Conservation (phyloP, 2,797 vertebrate genomes). For the Semotilus atromaculatus region DNA sequence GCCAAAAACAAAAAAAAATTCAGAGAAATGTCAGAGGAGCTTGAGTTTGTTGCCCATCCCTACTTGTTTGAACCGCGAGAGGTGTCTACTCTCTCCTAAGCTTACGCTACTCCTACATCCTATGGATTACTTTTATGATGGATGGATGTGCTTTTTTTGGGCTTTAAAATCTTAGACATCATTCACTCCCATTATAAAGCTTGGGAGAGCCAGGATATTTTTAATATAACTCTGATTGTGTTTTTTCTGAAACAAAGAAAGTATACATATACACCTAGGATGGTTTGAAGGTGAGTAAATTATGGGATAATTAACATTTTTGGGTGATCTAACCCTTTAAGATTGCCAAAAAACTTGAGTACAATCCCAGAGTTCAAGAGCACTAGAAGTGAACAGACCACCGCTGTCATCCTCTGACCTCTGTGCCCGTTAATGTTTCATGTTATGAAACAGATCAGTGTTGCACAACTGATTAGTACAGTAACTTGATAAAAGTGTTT, state of each 20-base stretch:
- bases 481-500: slow-evolving; percentile 37
- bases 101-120: no score
- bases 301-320: neutral
- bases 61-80: no score
- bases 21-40: no score
- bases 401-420: neutral
- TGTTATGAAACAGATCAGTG: slow-evolving; percentile 7
- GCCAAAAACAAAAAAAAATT: no score
- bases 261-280: neutral
- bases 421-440: neutral
- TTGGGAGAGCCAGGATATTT: neutral
- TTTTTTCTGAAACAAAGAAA: neutral
- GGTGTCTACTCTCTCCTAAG: no score
- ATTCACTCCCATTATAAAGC: neutral
- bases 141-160: neutral
- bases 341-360: neutral
- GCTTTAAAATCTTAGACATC: neutral
- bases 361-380: neutral
- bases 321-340: neutral
- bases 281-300: neutral
- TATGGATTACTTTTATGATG: neutral
- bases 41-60: no score
- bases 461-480: slow-evolving; percentile 7
- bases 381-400: neutral
- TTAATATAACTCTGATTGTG: neutral